Conservation (phyloP, 2,113 vertebrate genomes). For the Eclectus roratus region DNA sequence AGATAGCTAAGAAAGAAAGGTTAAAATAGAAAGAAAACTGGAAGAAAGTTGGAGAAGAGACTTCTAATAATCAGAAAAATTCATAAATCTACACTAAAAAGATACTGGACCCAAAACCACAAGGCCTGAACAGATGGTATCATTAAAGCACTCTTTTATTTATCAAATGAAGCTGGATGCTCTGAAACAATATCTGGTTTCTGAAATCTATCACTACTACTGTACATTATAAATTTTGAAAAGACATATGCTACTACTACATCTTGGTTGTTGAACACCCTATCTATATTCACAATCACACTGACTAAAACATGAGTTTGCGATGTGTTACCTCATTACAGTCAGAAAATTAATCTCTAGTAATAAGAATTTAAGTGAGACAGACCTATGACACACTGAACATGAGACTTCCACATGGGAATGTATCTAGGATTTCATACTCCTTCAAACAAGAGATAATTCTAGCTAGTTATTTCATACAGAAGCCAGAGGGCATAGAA, state of each 20-base stretch:
- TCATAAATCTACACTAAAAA: not conserved
- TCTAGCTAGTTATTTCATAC: not conserved
- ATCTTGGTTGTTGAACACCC: constrained; percentile 23
- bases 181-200: not conserved
- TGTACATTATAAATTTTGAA: not conserved
- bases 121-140: not conserved
- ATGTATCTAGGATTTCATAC: not conserved
- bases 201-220: not conserved
- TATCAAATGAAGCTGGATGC: constrained; percentile 4
- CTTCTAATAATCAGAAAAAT: not conserved
- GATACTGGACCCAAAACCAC: not conserved
- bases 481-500: not conserved
- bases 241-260: constrained; percentile 38
- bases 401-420: not conserved
- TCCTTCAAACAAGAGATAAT: not conserved
- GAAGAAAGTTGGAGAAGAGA: not conserved
- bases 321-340: constrained; percentile 52
- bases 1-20: not conserved
- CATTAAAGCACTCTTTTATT: not conserved
- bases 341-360: constrained; percentile 20
- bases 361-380: constrained; percentile 34
- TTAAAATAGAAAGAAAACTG: not conserved
- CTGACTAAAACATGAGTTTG: constrained; percentile 66
- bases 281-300: constrained; percentile 47
- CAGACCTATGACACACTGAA: constrained; percentile 18